phyloP scores from a whole-genome alignment of 2,888 invertebrate species.

The Galerucella nymphaeae region DNA sequence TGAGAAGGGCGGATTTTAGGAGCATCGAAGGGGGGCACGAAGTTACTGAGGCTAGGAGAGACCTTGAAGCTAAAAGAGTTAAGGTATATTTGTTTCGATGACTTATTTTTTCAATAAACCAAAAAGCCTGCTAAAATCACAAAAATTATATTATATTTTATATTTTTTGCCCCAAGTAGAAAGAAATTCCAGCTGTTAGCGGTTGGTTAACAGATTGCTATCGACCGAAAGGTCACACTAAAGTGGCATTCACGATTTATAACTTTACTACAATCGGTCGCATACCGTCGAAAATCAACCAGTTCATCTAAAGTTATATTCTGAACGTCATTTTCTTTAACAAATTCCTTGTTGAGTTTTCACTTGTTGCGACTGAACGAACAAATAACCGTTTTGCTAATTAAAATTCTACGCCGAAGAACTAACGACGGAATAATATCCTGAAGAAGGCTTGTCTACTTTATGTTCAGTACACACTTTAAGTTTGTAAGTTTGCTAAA shows the following conservation, averaged over 20 bases:
- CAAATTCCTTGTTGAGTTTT: not conserved
- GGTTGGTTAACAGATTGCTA: not conserved
- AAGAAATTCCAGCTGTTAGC: not conserved
- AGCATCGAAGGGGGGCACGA: conserved; percentile 71
- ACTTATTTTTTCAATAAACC: too few species aligned
- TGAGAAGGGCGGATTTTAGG: conserved; percentile 69
- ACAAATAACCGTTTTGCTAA: not conserved
- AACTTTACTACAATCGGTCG: not conserved
- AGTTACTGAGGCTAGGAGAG: conserved; percentile 67
- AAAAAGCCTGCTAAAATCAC: too few species aligned
- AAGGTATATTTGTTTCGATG: conserved; percentile 71
- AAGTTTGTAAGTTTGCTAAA: not conserved
- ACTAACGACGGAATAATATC: not conserved
- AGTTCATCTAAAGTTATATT: not conserved
- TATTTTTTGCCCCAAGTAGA: too few species aligned
- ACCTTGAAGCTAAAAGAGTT: conserved; percentile 76
- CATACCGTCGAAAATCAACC: not conserved
- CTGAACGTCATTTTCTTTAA: not conserved
- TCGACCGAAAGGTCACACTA: not conserved
- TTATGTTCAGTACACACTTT: not conserved
- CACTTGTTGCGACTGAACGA: not conserved
- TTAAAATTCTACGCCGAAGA: conserved; percentile 5
- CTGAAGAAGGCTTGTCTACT: not conserved
- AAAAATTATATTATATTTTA: too few species aligned
- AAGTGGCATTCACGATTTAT: conserved; percentile 17